Evolutionary conservation across 1,140 invertebrate species (phyloP), one percentile per base, ranked within the genome.

Genomic region (Bombus affinis): DNA sequence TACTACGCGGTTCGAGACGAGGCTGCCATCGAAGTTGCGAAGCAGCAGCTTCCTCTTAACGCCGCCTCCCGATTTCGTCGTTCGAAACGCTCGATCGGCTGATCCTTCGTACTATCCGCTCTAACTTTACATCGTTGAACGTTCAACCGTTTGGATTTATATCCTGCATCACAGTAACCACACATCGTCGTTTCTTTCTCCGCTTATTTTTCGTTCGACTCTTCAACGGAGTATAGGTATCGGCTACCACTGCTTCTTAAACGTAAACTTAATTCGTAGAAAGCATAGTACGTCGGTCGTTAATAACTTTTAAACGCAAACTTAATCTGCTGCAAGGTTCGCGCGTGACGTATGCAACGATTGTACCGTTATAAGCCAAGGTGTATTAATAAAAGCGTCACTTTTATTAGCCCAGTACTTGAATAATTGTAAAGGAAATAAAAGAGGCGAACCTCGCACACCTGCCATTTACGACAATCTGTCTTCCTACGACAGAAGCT

Each of bases 321-420:
- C 3, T 62, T 62, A n/a, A 62, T n/a, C 4, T 3, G 3, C 28
- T 1, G 59, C 18, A 0, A 13, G 12, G 25, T n/a, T 62, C 4
- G 28, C 28, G 47, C 47, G 5, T 18, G 47, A 53, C 47, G 5
- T 47, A 5, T 47, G 47, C 0, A 47, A 53, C 47, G 5, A 22
- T 53, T 2, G 0, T 18, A 47, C 15, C 47, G 15, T 53, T 53
- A 22, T 0, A 22, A 53, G 0, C 18, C 0, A 22, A 53, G 5
- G 0, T 0, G 47, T 22, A 2, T 53, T 6, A 2, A 6, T 1
- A 53, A 53, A 22, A 18, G 47, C 18, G 0, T 53, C 15, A 5
- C 15, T 53, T 53, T 22, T 53, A 53, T 22, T 2, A 53, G 18
- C 5, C 6, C 5, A 0, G 8, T 53, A 6, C 18, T 53, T 0